Conservation (phyloP, 2,113 vertebrate genomes). For the Burhinus bistriatus region DNA sequence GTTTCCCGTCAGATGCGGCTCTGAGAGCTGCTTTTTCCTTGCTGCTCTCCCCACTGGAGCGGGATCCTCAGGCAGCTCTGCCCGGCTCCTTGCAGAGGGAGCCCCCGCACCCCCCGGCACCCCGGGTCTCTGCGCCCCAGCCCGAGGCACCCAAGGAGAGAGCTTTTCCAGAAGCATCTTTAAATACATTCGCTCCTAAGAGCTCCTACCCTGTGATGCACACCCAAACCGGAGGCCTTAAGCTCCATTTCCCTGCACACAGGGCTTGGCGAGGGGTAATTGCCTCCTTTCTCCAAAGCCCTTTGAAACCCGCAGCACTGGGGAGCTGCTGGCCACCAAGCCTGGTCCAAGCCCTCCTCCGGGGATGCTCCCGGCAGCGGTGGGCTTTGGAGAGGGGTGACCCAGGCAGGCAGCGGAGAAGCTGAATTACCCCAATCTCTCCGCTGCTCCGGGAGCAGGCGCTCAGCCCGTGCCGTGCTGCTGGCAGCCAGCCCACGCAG, state of each 20-base stretch:
- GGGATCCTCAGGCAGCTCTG: neutral
- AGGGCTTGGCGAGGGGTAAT: too few species aligned
- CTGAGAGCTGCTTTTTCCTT: neutral
- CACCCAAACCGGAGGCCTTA: neutral
- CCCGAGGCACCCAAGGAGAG: fast-evolving
- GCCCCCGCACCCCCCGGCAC: too few species aligned
- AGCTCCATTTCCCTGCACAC: fast-evolving
- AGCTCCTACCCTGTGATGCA: neutral
- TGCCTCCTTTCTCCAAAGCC: neutral
- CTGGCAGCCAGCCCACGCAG: neutral
- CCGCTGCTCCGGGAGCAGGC: neutral
- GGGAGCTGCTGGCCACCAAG: neutral
- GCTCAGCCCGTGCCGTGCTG: neutral
- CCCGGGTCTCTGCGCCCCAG: neutral
- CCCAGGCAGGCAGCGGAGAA: neutral
- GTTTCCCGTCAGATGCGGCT: neutral
- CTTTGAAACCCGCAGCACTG: neutral
- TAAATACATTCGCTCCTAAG: fast-evolving
- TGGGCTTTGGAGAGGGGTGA: neutral
- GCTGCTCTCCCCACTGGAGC: neutral
- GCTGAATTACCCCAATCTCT: neutral
- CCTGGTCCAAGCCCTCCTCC: neutral
- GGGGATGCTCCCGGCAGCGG: fast-evolving
- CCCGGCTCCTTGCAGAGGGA: neutral
- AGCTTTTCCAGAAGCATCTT: neutral